phyloP scores from a whole-genome alignment of 1,140 invertebrate genomes.

The Brachionus asplanchnoidis region DNA sequence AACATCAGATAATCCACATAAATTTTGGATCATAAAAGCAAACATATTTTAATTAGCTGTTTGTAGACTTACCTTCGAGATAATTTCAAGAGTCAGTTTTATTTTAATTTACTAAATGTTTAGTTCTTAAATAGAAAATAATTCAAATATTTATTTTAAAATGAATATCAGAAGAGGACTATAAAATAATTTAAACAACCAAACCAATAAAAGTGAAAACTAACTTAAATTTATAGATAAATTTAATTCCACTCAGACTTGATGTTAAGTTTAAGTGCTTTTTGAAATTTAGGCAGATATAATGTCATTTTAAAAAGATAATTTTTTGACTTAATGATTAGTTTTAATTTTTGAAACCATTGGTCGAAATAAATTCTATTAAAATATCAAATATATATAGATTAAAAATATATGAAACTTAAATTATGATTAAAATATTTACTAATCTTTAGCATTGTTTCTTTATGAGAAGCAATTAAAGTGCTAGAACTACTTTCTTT shows the following conservation, averaged over 20 bases:
- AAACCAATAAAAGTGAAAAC: constrained; percentile 23
- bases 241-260: constrained; percentile 13
- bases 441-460: neutral
- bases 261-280: neutral
- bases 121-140: neutral
- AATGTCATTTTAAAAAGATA: neutral
- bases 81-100: constrained; percentile 1
- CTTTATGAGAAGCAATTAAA: neutral
- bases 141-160: neutral
- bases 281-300: neutral
- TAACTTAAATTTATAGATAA: neutral
- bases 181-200: constrained; percentile 11
- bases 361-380: neutral
- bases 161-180: neutral
- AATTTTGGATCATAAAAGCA: constrained; percentile 7
- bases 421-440: neutral
- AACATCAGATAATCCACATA: neutral
- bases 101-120: neutral
- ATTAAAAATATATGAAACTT: neutral
- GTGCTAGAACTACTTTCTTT: neutral
- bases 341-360: neutral
- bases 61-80: constrained; percentile 15
- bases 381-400: neutral
- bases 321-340: neutral
- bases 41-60: constrained; percentile 14